These are phyloP conservation scores for Trachelipus rathkii DNA, from an alignment of 1,140 invertebrate species.

Conservation along the genomic window DNA sequence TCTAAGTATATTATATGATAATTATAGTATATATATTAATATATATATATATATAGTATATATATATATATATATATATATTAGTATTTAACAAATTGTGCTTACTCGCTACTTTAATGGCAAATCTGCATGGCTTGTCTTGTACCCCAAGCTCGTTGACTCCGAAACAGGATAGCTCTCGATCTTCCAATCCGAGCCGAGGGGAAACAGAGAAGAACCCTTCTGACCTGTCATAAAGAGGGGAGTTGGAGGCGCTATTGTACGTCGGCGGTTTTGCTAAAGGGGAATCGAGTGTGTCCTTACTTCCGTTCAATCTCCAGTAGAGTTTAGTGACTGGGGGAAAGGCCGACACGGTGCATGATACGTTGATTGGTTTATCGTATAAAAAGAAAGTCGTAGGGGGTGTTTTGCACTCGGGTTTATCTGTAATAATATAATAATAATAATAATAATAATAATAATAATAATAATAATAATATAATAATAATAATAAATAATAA, in stretches of 20 bases:
- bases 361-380: constrained; percentile 45
- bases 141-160: constrained; percentile 24
- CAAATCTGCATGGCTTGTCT: constrained; percentile 26
- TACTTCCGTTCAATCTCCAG: constrained; percentile 72
- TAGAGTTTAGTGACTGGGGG: constrained; percentile 66
- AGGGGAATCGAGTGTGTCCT: background rate
- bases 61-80: too few species aligned
- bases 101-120: constrained; percentile 29
- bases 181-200: constrained; percentile 14
- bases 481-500: too few species aligned
- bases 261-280: background rate
- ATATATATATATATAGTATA: too few species aligned
- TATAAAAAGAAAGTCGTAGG: constrained; percentile 45
- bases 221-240: constrained; percentile 16
- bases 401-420: constrained; percentile 40
- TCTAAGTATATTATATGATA: too few species aligned
- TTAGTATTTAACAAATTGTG: too few species aligned
- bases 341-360: constrained; percentile 43
- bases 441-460: too few species aligned
- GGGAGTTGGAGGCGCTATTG: background rate
- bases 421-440: constrained; percentile 31
- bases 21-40: too few species aligned
- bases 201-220: constrained; percentile 23
- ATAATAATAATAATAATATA: too few species aligned
- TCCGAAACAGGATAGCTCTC: constrained; percentile 21